A percentile compares a stretch with the other conserved stretches of the same genome.
Evolutionary conservation across 2,113 vertebrate species (phyloP).

Genomic region (Dermatemys mawii): DNA sequence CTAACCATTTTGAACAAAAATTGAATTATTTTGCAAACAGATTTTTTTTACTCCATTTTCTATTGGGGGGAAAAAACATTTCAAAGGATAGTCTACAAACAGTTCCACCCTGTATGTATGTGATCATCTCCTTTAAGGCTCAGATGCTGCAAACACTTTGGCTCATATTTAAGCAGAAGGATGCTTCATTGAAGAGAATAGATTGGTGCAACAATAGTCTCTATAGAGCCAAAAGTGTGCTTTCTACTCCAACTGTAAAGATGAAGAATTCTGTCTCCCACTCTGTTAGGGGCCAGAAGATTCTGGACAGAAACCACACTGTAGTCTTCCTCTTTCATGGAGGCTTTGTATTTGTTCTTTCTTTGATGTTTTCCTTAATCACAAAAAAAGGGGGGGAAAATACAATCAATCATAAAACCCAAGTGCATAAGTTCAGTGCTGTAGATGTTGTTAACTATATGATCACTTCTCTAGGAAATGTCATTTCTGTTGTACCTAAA

Average conservation of each 20-base stretch:
- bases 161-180: background rate
- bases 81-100: too few species aligned
- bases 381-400: slow-evolving; percentile 34
- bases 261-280: background rate
- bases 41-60: background rate
- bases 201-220: background rate
- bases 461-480: slow-evolving; percentile 62
- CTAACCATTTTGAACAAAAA: background rate
- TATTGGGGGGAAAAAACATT: background rate
- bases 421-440: slow-evolving; percentile 48
- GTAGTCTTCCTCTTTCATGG: slow-evolving; percentile 25
- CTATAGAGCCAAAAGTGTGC: background rate
- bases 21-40: background rate
- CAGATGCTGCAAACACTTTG: background rate
- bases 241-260: background rate
- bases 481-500: slow-evolving; percentile 2
- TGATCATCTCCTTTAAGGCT: background rate
- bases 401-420: slow-evolving; percentile 66
- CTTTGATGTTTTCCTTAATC: slow-evolving; percentile 56
- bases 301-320: slow-evolving; percentile 38
- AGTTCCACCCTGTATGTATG: background rate
- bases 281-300: slow-evolving; percentile 50
- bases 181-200: background rate
- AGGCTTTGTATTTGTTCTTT: slow-evolving; percentile 50
- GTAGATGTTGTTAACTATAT: slow-evolving; percentile 49